phyloP scores from a whole-genome alignment of 2,888 invertebrate species.

The Eilema caniola region DNA sequence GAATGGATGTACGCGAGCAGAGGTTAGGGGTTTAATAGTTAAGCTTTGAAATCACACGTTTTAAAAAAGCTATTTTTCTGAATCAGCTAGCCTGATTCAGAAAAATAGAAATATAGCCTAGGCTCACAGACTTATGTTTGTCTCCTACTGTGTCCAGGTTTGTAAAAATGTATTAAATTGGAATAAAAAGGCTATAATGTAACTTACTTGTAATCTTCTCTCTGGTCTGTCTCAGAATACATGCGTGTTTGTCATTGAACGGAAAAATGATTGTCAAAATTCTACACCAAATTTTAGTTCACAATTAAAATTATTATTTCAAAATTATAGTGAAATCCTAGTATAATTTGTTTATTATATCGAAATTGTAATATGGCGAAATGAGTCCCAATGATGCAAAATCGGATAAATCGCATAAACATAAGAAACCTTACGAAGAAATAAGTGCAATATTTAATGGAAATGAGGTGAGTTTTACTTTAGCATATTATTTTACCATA shows the following conservation, averaged over 20 bases:
- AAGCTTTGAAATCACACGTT: too few species aligned
- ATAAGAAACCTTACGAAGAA: constrained; percentile 85
- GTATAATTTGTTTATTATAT: constrained; percentile 6
- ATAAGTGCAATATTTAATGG: constrained; percentile 89
- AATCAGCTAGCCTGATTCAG: too few species aligned
- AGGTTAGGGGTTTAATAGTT: too few species aligned
- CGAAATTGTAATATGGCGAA: constrained; percentile 15
- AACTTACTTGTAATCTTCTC: background rate
- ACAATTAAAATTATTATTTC: background rate
- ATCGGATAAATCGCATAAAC: constrained; percentile 16
- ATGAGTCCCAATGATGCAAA: constrained; percentile 6
- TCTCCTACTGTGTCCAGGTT: too few species aligned
- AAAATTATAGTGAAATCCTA: constrained; percentile 15
- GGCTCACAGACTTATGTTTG: too few species aligned
- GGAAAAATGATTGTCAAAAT: background rate
- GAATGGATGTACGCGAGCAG: too few species aligned
- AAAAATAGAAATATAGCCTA: too few species aligned
- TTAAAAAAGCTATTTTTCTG: too few species aligned
- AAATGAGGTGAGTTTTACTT: constrained; percentile 78
- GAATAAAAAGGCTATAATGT: too few species aligned
- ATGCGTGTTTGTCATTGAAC: background rate
- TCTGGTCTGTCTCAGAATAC: background rate
- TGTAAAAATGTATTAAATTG: background rate
- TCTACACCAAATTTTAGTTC: background rate
- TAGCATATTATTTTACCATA: too few species aligned